These are phyloP conservation scores for Caenorhabditis panamensis DNA, from an alignment of 2,888 invertebrate genomes.

Conservation along the genomic window DNA sequence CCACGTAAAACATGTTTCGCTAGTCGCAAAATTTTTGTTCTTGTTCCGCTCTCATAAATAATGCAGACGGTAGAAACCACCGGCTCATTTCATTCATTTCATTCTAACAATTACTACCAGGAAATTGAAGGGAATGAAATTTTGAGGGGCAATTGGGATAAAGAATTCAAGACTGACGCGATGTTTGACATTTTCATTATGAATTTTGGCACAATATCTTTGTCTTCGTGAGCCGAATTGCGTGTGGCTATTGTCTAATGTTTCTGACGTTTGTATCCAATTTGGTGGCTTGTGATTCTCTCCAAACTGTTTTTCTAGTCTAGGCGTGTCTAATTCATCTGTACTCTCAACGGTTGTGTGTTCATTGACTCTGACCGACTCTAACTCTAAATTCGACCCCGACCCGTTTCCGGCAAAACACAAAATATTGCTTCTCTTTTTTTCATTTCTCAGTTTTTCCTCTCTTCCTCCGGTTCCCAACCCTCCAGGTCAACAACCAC, in stretches of 20 bases:
- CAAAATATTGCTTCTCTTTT: conserved; percentile 9
- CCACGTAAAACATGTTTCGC: conserved; percentile 15
- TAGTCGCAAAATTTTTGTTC: conserved; percentile 1
- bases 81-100: conserved; percentile 18
- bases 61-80: conserved; percentile 24
- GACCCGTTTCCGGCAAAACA: conserved; percentile 23
- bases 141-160: too few species aligned
- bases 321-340: background rate
- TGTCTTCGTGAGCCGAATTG: background rate
- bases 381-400: conserved; percentile 11
- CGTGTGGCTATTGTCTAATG: background rate
- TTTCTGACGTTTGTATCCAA: background rate
- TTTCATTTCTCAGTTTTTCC: conserved; percentile 4
- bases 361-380: background rate
- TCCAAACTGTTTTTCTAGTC: background rate
- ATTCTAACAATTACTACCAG: conserved; percentile 39
- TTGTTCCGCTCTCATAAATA: conserved; percentile 19
- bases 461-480: background rate
- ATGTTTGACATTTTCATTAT: too few species aligned
- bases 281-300: background rate
- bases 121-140: too few species aligned
- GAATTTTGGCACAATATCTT: too few species aligned
- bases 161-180: too few species aligned
- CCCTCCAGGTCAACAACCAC: conserved; percentile 10
- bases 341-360: conserved; percentile 2